Base-by-base conservation (phyloP, 2,797 vertebrate genomes). In the Phrynocephalus guinanensis region DNA sequence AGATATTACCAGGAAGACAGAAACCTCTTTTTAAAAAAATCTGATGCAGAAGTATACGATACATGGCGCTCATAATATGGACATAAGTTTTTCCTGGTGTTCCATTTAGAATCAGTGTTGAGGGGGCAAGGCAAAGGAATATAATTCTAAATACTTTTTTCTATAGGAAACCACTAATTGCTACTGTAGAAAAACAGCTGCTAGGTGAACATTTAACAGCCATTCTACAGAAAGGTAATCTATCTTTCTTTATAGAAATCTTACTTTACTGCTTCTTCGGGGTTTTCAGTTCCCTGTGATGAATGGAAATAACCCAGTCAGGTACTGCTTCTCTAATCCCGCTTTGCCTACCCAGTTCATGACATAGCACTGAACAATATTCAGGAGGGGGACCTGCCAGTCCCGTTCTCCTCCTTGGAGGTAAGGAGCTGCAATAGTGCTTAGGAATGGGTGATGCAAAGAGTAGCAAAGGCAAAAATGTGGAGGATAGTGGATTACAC, bases 121-220 rank as follows among this genome's bases (percentile, higher is more conserved):
- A 88, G 33, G 0, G 91, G 89, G 85, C 81, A 56, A 92, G 73
- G 91, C 91, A 93, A 92, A 68, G 88, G 93, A 94, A 84, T 94
- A n/a, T 96, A 95, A 95, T 95, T 95, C 87, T 96, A 90, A 95
- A 94, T 48, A 0, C 90, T 93, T 95, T 71, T 93, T 90, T 71
- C 92, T 93, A 63, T 96, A 99, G 99, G 97, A 99, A 99, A 97
- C 97, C 98, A 87, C 98, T 99, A 93, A 99, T 99, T 95, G 98
- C 98, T 90, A 98, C 98, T 87, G 98, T 99, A 96, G 99, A 99
- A 97, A 99, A 99, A 93, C 99, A 99, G 92, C 96, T 99, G 94
- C 97, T 99, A 93, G 99, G 99, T 95, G 99, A 99, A 98, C 99
- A 99, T 96, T 97, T 99, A 95, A 98, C 98, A 80, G 95, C 99